A percentile compares a stretch with the other conserved stretches of the same genome.
These are phyloP conservation scores for Drosophila parabipectinata DNA, from an alignment of 1,140 invertebrate genomes.

Conservation along the genomic window DNA sequence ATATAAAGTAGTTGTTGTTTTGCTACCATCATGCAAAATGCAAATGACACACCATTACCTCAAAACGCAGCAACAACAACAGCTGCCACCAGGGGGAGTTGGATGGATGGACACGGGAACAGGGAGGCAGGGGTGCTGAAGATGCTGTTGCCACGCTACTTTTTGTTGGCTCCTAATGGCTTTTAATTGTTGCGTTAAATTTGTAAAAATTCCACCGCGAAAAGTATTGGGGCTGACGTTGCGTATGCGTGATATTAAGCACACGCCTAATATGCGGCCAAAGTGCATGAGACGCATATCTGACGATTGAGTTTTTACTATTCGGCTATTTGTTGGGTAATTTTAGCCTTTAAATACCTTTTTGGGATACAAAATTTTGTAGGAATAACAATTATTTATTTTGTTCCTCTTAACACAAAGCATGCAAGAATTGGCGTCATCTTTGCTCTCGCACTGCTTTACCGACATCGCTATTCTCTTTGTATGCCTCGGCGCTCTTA, in stretches of 20 bases:
- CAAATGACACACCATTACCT: conserved; percentile 76
- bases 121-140: conserved; percentile 14
- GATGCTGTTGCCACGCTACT: conserved; percentile 49
- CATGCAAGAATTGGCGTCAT: background rate
- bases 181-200: conserved; percentile 79
- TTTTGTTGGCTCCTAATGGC: conserved; percentile 74
- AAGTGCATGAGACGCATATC: conserved; percentile 33
- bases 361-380: background rate
- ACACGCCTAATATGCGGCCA: conserved; percentile 50
- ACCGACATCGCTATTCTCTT: conserved; percentile 48
- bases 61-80: conserved; percentile 24
- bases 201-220: conserved; percentile 51
- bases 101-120: background rate
- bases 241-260: conserved; percentile 53
- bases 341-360: background rate
- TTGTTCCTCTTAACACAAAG: background rate
- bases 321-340: background rate
- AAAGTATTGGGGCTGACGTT: background rate
- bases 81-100: conserved; percentile 23
- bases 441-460: conserved; percentile 52
- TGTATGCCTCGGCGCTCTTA: conserved; percentile 19
- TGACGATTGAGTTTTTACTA: background rate
- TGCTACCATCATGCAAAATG: conserved; percentile 61
- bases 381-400: background rate
- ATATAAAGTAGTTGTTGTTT: conserved; percentile 35